phyloP scores from a whole-genome alignment of 2,113 vertebrate genomes.

The Carassius carassius region DNA sequence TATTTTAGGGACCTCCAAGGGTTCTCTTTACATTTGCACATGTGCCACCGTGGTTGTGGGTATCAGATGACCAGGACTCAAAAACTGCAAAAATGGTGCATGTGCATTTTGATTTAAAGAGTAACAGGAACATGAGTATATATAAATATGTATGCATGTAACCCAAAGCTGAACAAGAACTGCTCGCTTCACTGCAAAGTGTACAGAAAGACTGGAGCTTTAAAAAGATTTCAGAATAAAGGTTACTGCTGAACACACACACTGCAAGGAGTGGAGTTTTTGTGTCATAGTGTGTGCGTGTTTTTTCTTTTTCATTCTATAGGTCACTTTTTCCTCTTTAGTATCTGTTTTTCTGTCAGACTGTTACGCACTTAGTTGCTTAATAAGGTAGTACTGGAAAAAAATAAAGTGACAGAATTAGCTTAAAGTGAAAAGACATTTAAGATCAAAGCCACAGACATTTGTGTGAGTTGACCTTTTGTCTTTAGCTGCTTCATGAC shows the following conservation, averaged over 20 bases:
- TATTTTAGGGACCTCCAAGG: background rate
- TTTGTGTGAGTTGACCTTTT: slow-evolving; percentile 42
- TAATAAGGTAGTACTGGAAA: slow-evolving; percentile 14
- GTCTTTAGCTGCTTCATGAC: background rate
- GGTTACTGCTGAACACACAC: slow-evolving; percentile 59
- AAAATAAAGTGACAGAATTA: background rate
- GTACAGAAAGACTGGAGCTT: slow-evolving; percentile 55
- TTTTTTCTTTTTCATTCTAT: slow-evolving; percentile 23
- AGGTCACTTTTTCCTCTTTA: slow-evolving; percentile 2
- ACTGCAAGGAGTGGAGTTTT: slow-evolving; percentile 42
- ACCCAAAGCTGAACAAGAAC: slow-evolving; percentile 51
- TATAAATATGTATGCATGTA: slow-evolving; percentile 54
- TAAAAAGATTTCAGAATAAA: slow-evolving; percentile 69
- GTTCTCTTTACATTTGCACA: slow-evolving; percentile 12
- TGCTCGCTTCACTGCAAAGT: slow-evolving; percentile 64
- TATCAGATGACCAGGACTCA: background rate
- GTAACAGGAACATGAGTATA: slow-evolving; percentile 52
- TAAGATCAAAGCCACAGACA: background rate
- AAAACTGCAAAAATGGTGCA: background rate
- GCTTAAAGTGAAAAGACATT: background rate
- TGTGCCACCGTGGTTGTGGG: background rate
- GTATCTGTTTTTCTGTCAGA: background rate
- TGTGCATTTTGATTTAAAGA: slow-evolving; percentile 39
- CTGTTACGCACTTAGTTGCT: background rate
- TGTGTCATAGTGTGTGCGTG: slow-evolving; percentile 30